Percentiles rank a stretch among this genome's conserved stretches.
phyloP scores from a whole-genome alignment of 1,140 invertebrate species.

The Leptinotarsa lineolata region DNA sequence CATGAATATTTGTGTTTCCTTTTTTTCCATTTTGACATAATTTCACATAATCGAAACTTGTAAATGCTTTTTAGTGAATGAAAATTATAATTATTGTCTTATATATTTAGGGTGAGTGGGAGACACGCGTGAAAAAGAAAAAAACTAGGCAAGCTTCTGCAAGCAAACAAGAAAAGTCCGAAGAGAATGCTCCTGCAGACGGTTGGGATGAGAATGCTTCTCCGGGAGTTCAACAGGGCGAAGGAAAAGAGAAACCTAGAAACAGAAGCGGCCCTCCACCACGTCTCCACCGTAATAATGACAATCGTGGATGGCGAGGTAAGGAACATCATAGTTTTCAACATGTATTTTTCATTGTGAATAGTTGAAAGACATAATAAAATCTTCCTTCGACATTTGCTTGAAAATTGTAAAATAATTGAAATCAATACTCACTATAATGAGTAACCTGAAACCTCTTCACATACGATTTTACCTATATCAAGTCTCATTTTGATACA shows the following conservation, averaged over 20 bases:
- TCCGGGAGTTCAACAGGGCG: constrained; percentile 45
- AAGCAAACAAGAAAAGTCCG: constrained; percentile 55
- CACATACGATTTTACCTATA: too few relatives aligned
- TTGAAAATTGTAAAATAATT: too few relatives aligned
- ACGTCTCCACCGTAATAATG: constrained; percentile 46
- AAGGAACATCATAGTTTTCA: constrained; percentile 39
- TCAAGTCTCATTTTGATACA: too few relatives aligned
- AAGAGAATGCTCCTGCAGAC: constrained; percentile 50
- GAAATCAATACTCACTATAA: too few relatives aligned
- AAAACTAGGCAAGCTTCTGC: constrained; percentile 68
- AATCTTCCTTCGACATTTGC: too few relatives aligned
- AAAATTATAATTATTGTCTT: not conserved
- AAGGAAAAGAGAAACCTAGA: constrained; percentile 52
- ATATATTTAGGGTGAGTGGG: constrained; percentile 71
- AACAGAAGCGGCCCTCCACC: constrained; percentile 50
- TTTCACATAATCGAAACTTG: not conserved
- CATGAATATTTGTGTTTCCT: too few relatives aligned
- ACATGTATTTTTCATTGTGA: too few relatives aligned
- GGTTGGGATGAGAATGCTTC: constrained; percentile 57
- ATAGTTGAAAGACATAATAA: too few relatives aligned
- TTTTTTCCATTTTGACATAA: not conserved
- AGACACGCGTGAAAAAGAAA: constrained; percentile 83
- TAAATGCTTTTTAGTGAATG: not conserved
- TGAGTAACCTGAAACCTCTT: too few relatives aligned
- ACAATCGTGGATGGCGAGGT: constrained; percentile 54